phyloP scores from a whole-genome alignment of 2,888 invertebrate genomes.

The Tipula unca region DNA sequence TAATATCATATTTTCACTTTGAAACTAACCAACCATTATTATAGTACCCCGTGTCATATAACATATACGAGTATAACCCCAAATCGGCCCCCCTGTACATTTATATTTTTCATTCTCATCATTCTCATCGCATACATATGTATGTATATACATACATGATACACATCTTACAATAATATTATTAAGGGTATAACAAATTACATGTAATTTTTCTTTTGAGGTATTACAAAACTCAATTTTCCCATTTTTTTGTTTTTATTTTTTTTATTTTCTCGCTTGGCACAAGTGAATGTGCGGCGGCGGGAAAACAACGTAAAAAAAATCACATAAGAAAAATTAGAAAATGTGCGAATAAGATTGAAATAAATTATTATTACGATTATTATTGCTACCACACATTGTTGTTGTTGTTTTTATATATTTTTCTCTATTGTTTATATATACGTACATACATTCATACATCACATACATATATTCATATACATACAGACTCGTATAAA shows the following conservation, averaged over 20 bases:
- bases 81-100: not conserved
- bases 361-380: not conserved
- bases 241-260: not conserved
- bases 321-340: slow-evolving; percentile 8
- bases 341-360: not conserved
- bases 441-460: not conserved
- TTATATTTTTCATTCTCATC: not conserved
- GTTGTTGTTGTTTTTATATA: not conserved
- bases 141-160: not conserved
- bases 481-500: not conserved
- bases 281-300: not conserved
- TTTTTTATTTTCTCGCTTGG: not conserved
- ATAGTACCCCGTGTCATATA: not conserved
- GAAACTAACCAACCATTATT: slow-evolving; percentile 8
- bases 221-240: slow-evolving; percentile 14
- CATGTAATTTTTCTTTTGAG: slow-evolving; percentile 8
- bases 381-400: slow-evolving; percentile 14
- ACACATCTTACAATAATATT: not conserved
- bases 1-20: not conserved
- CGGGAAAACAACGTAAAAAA: not conserved
- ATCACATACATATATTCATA: not conserved
- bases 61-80: not conserved
- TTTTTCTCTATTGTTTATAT: not conserved
- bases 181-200: slow-evolving; percentile 14
- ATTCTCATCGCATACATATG: not conserved